A percentile compares a stretch with the other conserved stretches of the same genome.
These are phyloP conservation scores for Aphidius ervi DNA, from an alignment of 1,140 invertebrate genomes.

Conservation along the genomic window DNA sequence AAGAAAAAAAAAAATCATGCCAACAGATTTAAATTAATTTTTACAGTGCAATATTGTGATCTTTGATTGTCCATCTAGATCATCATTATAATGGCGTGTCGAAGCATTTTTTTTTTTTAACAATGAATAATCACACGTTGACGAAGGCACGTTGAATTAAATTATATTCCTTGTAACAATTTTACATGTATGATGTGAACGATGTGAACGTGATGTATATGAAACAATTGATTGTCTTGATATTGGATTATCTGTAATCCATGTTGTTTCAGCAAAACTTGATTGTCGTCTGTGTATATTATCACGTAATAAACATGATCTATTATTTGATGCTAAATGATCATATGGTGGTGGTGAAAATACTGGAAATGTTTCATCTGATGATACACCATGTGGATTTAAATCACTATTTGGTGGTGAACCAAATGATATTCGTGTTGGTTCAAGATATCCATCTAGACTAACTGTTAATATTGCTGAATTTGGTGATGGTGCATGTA, in stretches of 20 bases:
- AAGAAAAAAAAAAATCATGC: no score
- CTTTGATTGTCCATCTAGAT: background rate
- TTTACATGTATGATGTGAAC: conserved; percentile 79
- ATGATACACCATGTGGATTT: conserved; percentile 61
- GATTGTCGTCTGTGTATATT: conserved; percentile 41
- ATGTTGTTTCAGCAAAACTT: conserved; percentile 54
- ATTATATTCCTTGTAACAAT: conserved; percentile 33
- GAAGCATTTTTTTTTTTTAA: conserved; percentile 29
- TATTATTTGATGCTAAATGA: conserved; percentile 23
- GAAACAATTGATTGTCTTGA: conserved; percentile 66
- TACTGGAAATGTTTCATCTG: conserved; percentile 76
- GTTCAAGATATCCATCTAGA: conserved; percentile 81
- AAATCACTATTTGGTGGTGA: conserved; percentile 71
- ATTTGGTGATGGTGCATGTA: conserved; percentile 71
- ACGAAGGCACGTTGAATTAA: conserved; percentile 22
- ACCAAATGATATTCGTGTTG: conserved; percentile 70
- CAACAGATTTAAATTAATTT: no score
- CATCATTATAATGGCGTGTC: conserved; percentile 5
- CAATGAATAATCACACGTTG: conserved; percentile 38
- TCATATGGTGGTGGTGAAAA: conserved; percentile 75
- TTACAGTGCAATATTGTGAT: no score
- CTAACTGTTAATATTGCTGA: conserved; percentile 79
- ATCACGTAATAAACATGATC: conserved; percentile 30
- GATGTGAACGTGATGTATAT: conserved; percentile 64
- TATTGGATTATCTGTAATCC: conserved; percentile 53